phyloP scores from a whole-genome alignment of 1,140 invertebrate species.

The Amyelois transitella region DNA sequence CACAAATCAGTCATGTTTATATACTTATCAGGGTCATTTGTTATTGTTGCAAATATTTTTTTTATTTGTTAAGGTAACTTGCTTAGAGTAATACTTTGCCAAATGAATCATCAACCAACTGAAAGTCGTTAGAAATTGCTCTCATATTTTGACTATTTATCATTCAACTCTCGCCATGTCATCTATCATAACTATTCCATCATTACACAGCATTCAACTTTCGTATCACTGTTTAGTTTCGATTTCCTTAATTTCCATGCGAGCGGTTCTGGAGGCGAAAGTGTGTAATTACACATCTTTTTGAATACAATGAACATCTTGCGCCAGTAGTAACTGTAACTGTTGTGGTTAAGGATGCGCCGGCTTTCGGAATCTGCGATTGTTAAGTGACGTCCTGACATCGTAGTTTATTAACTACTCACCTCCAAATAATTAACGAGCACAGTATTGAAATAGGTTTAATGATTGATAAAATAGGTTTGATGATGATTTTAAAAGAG shows the following conservation, averaged over 20 bases:
- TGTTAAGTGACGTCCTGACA: background rate
- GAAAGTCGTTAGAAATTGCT: background rate
- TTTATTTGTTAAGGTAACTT: too few species aligned
- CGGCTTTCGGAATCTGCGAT: background rate
- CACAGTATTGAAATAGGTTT: too few species aligned
- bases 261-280: slow-evolving; percentile 18
- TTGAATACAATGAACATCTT: slow-evolving; percentile 20
- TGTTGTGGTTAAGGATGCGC: background rate
- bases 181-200: background rate
- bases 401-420: background rate
- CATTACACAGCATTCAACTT: background rate
- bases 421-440: too few species aligned
- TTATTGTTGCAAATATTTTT: too few species aligned
- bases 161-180: background rate
- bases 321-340: background rate
- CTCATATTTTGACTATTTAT: background rate
- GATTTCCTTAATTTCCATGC: slow-evolving; percentile 14
- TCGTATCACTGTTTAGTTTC: background rate
- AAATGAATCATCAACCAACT: too few species aligned
- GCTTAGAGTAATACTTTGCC: background rate
- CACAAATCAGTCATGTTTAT: too few species aligned
- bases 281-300: slow-evolving; percentile 23
- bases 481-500: too few species aligned
- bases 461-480: too few species aligned
- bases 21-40: too few species aligned